Conservation (phyloP, 2,797 vertebrate species). For the Limosa lapponica region DNA sequence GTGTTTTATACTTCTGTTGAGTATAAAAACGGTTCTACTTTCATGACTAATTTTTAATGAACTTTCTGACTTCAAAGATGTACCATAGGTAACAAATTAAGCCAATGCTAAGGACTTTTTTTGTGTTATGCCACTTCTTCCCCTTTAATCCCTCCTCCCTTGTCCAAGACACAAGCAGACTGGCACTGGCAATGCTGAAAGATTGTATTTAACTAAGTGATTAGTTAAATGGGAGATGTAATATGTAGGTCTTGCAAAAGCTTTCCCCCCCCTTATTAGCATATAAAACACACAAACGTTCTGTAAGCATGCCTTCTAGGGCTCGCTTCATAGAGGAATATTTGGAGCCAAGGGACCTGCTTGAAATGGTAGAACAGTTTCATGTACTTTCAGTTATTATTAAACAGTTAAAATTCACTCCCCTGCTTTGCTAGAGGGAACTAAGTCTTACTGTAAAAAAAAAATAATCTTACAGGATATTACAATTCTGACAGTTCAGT, state of each 20-base stretch:
- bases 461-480: neutral
- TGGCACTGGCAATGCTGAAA: neutral
- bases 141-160: neutral
- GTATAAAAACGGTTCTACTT: neutral
- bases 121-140: neutral
- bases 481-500: neutral
- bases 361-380: neutral
- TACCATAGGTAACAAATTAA: neutral
- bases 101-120: neutral
- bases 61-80: neutral
- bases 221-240: neutral
- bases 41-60: neutral
- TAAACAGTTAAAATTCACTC: neutral
- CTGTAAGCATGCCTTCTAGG: neutral
- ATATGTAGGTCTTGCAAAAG: neutral
- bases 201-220: neutral
- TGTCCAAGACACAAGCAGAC: neutral
- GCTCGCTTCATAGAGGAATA: neutral
- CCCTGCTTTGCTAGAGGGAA: neutral
- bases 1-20: neutral
- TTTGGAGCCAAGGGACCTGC: neutral
- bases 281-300: neutral
- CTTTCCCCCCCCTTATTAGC: neutral
- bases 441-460: neutral
- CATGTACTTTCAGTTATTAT: neutral